phyloP scores from a whole-genome alignment of 2,797 vertebrate species.

The Australoheros facetus region DNA sequence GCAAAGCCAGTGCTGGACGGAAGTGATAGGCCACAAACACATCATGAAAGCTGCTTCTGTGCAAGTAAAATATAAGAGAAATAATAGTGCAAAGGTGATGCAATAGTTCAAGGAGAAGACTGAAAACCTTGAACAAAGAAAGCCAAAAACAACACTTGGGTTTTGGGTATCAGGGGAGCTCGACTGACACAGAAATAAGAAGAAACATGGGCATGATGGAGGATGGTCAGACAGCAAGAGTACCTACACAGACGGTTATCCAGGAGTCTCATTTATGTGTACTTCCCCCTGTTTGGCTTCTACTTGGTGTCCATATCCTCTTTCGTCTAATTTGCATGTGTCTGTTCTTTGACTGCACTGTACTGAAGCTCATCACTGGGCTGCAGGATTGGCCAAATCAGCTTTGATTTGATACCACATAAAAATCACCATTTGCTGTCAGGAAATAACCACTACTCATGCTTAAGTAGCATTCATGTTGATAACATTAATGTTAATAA shows the following conservation, averaged over 20 bases:
- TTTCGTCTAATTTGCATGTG: not conserved
- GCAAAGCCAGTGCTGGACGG: not conserved
- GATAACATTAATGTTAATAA: too few species aligned
- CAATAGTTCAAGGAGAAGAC: not conserved
- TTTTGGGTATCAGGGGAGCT: not conserved
- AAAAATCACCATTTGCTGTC: not conserved
- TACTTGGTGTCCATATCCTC: not conserved
- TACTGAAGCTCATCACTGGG: not conserved
- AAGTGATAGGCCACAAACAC: not conserved
- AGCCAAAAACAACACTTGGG: not conserved
- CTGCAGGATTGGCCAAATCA: accelerated
- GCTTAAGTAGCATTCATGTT: too few species aligned
- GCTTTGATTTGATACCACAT: not conserved
- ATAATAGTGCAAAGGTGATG: not conserved
- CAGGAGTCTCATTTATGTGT: not conserved
- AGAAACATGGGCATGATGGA: not conserved
- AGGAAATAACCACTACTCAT: too few species aligned
- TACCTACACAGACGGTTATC: not conserved
- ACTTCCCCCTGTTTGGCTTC: accelerated
- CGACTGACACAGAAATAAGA: not conserved
- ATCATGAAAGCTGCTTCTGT: not conserved
- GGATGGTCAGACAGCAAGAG: not conserved
- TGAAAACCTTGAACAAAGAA: not conserved
- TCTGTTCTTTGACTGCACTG: not conserved
- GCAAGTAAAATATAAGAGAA: not conserved